These are phyloP conservation scores for Platysternon megacephalum DNA, from an alignment of 2,113 vertebrate genomes.

Conservation along the genomic window DNA sequence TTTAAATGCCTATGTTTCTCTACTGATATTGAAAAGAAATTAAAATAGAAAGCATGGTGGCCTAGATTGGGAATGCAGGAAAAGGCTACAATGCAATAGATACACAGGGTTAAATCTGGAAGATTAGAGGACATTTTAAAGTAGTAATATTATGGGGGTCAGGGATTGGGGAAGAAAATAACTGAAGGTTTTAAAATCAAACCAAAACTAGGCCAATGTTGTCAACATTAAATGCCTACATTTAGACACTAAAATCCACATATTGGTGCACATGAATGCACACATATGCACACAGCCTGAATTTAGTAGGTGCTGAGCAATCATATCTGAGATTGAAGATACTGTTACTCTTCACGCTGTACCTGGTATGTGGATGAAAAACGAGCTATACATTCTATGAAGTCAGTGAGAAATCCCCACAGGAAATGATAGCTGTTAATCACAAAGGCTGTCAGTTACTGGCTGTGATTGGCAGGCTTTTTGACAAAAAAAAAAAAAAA, in stretches of 20 bases:
- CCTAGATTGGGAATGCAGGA: background rate
- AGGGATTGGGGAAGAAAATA: background rate
- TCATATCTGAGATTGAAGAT: background rate
- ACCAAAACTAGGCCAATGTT: accelerated
- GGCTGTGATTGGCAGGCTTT: background rate
- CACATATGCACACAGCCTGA: background rate
- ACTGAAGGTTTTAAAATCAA: background rate
- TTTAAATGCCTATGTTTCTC: background rate
- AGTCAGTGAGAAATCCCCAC: background rate
- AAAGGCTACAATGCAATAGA: accelerated
- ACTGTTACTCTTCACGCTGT: background rate
- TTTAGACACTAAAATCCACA: background rate
- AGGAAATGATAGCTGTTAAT: background rate
- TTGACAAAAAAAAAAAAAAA: background rate
- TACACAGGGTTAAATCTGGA: background rate
- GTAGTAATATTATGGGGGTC: background rate
- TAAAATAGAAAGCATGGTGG: background rate
- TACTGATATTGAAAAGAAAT: background rate
- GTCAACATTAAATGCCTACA: background rate
- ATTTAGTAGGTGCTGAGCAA: background rate
- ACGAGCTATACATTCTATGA: background rate
- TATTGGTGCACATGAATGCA: background rate
- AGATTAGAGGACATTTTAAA: background rate
- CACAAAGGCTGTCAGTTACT: background rate
- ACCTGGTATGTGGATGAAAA: background rate